phyloP scores from a whole-genome alignment of 2,113 vertebrate genomes.

The Oncorhynchus masou region DNA sequence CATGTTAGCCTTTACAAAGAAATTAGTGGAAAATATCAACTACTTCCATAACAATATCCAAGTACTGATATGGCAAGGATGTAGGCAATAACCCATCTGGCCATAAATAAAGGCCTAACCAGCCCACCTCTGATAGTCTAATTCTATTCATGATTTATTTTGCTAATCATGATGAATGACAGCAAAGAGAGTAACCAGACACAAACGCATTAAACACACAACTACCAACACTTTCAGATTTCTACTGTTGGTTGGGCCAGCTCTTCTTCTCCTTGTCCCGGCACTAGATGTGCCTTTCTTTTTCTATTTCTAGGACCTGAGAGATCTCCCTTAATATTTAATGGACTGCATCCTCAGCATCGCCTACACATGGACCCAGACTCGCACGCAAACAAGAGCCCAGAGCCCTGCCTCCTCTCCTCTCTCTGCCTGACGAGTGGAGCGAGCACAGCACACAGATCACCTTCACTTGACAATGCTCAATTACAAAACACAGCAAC shows the following conservation, averaged over 20 bases:
- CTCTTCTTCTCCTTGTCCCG: slow-evolving; percentile 26
- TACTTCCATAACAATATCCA: not conserved
- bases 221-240: slow-evolving; percentile 15
- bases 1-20: slow-evolving; percentile 34
- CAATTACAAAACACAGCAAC: slow-evolving; percentile 60
- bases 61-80: not conserved
- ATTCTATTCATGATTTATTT: not conserved
- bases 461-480: slow-evolving; percentile 61
- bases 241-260: slow-evolving; percentile 30
- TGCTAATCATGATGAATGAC: not conserved
- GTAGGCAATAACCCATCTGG: not conserved
- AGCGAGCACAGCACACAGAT: slow-evolving; percentile 45
- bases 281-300: slow-evolving; percentile 18
- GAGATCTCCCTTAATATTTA: slow-evolving; percentile 77
- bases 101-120: not conserved
- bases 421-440: not conserved
- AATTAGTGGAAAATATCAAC: too few relatives aligned
- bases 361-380: slow-evolving; percentile 71
- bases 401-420: slow-evolving; percentile 64
- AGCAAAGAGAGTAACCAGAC: not conserved
- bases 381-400: slow-evolving; percentile 70
- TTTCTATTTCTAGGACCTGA: slow-evolving; percentile 66
- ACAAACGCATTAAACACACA: slow-evolving; percentile 8
- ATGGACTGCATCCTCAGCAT: slow-evolving; percentile 76
- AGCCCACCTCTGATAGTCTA: not conserved